phyloP scores from a whole-genome alignment of 2,797 vertebrate genomes.

The Semaprochilodus insignis region DNA sequence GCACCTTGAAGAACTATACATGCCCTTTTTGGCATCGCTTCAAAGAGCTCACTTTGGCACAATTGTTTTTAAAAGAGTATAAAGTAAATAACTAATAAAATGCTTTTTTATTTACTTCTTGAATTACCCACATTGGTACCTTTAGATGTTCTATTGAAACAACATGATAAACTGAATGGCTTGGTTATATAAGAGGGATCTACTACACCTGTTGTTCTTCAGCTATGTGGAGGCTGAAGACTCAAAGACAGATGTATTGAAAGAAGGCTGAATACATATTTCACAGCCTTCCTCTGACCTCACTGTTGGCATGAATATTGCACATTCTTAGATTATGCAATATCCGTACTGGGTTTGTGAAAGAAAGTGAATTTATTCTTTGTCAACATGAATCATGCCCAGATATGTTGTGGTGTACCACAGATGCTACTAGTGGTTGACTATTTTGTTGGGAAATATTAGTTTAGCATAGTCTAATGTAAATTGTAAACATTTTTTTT shows the following conservation, averaged over 20 bases:
- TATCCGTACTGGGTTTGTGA: background rate
- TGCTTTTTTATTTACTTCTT: background rate
- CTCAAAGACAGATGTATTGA: slow-evolving; percentile 11
- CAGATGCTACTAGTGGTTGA: background rate
- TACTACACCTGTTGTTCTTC: slow-evolving; percentile 46
- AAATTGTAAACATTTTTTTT: background rate
- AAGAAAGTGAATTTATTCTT: slow-evolving; percentile 5
- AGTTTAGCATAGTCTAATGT: too few relatives aligned
- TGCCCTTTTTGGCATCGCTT: background rate
- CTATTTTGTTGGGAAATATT: background rate
- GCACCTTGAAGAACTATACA: background rate
- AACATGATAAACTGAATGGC: background rate
- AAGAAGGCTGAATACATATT: background rate
- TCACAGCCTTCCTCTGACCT: background rate
- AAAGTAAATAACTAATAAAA: background rate
- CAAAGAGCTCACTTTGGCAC: background rate
- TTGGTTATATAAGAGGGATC: slow-evolving; percentile 26
- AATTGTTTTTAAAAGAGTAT: background rate
- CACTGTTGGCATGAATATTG: slow-evolving; percentile 23
- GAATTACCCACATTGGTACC: background rate
- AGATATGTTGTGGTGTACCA: background rate
- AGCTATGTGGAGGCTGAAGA: slow-evolving; percentile 30
- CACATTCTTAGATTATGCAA: slow-evolving; percentile 14
- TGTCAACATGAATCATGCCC: background rate
- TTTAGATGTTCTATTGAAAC: background rate